Evolutionary conservation across 2,113 vertebrate species (phyloP).

Genomic region (Deroptyus accipitrinus): DNA sequence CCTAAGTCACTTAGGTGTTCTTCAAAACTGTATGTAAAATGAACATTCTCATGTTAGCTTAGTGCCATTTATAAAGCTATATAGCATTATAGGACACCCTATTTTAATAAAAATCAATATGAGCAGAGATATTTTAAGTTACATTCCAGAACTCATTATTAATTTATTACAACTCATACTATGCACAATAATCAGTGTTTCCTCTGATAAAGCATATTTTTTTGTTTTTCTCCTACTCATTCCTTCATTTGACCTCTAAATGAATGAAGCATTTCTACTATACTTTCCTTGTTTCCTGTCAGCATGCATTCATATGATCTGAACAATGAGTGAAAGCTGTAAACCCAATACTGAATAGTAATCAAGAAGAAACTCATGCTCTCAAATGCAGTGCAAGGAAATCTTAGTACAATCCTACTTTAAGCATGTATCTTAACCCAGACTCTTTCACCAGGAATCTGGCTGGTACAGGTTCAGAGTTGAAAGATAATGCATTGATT

Average conservation of each 20-base stretch:
- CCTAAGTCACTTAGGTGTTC: constrained; percentile 43
- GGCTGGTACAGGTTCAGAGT: neutral
- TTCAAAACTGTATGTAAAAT: neutral
- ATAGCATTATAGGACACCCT: constrained; percentile 1
- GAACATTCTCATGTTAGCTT: constrained; percentile 19
- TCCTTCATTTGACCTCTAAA: constrained; percentile 45
- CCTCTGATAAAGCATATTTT: constrained; percentile 7
- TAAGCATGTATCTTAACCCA: constrained; percentile 20
- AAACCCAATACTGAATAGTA: constrained; percentile 28
- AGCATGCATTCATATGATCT: constrained; percentile 29
- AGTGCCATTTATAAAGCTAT: constrained; percentile 40
- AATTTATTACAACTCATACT: constrained; percentile 56
- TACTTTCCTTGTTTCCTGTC: neutral
- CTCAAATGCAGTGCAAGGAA: constrained; percentile 23
- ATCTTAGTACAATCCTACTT: neutral
- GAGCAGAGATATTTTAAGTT: constrained; percentile 55
- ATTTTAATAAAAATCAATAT: constrained; percentile 40
- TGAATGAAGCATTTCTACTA: constrained; percentile 5
- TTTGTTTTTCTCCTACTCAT: neutral
- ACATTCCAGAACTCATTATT: constrained; percentile 29
- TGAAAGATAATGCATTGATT: neutral
- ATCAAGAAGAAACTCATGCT: constrained; percentile 42
- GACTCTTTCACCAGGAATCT: neutral
- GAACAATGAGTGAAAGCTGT: constrained; percentile 44
- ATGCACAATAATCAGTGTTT: constrained; percentile 53